phyloP scores from a whole-genome alignment of 2,113 vertebrate genomes.

The Melanerpes formicivorus region DNA sequence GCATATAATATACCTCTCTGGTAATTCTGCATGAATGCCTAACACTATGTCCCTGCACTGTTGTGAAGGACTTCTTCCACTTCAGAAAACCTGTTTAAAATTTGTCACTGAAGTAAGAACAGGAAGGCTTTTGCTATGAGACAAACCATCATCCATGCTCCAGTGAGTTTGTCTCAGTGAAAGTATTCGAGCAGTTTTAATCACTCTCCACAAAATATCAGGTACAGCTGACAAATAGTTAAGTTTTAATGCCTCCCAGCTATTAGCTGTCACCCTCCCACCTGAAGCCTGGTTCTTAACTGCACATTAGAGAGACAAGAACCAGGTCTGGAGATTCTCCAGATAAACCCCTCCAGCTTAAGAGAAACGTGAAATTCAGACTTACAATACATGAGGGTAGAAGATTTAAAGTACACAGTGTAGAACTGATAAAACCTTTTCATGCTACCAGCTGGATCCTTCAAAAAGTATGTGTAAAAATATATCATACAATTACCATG shows the following conservation, averaged over 20 bases:
- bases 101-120: background rate
- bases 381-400: background rate
- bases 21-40: background rate
- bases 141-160: background rate
- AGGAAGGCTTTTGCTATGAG: background rate
- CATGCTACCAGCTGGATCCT: background rate
- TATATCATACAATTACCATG: background rate
- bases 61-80: background rate
- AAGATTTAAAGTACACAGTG: background rate
- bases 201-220: background rate
- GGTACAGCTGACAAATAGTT: background rate
- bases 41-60: background rate
- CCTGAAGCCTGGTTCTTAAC: background rate
- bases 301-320: background rate
- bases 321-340: background rate
- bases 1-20: background rate
- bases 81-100: background rate
- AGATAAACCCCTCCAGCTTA: background rate
- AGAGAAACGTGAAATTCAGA: background rate
- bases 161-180: background rate
- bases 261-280: background rate
- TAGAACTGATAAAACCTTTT: background rate
- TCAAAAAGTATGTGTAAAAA: background rate
- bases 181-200: background rate
- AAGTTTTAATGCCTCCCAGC: background rate